These are phyloP conservation scores for Pteruthius melanotis DNA, from an alignment of 2,113 vertebrate species.

Conservation along the genomic window DNA sequence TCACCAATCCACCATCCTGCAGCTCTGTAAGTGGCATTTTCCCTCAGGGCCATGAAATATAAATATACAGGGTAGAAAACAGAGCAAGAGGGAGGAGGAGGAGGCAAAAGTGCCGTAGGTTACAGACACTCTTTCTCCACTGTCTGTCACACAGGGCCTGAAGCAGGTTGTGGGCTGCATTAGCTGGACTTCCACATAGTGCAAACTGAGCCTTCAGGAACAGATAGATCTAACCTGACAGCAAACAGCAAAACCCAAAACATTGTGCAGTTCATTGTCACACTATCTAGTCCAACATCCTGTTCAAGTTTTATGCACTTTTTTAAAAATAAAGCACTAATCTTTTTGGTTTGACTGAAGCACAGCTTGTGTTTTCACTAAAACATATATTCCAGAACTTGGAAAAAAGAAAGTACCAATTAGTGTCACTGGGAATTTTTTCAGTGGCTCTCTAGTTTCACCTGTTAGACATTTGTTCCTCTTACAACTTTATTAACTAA, in stretches of 20 bases:
- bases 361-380: neutral
- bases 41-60: neutral
- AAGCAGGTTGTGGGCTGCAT: neutral
- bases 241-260: neutral
- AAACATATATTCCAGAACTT: neutral
- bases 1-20: neutral
- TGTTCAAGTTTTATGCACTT: neutral
- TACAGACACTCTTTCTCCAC: neutral
- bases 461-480: neutral
- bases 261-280: neutral
- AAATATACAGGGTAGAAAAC: neutral
- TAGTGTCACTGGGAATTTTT: neutral
- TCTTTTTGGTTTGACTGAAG: neutral
- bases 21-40: neutral
- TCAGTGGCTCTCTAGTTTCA: neutral
- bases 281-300: neutral
- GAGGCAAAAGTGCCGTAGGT: neutral
- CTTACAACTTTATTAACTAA: neutral
- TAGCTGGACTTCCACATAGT: neutral
- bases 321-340: neutral
- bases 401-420: neutral
- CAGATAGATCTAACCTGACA: neutral
- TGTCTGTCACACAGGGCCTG: neutral
- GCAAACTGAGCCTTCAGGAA: neutral
- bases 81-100: neutral